These are phyloP conservation scores for Lateolabrax maculatus DNA, from an alignment of 2,797 vertebrate species.

Conservation along the genomic window DNA sequence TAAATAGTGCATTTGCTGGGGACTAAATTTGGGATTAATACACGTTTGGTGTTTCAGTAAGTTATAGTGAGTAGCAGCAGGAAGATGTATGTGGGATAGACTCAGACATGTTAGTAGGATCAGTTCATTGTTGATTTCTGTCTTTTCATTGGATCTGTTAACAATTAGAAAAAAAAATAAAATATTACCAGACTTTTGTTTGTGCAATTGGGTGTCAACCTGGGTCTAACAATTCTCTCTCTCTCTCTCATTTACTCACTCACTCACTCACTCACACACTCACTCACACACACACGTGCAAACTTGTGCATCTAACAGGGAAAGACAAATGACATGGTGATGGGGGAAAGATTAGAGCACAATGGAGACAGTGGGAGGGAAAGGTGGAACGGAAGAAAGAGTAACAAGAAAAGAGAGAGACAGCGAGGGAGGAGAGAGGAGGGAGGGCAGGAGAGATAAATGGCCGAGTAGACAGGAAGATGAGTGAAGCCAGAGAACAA, in stretches of 20 bases:
- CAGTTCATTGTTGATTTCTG: not conserved
- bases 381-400: conserved; percentile 65
- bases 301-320: conserved; percentile 23
- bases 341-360: conserved; percentile 49
- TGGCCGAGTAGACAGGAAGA: conserved; percentile 73
- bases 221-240: not conserved
- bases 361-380: conserved; percentile 70
- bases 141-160: not conserved
- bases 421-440: conserved; percentile 14
- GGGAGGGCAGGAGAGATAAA: conserved; percentile 65
- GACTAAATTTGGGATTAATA: conserved; percentile 22
- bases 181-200: not conserved
- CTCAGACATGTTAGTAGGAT: not conserved
- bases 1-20: not conserved
- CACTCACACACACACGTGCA: not conserved
- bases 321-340: conserved; percentile 64
- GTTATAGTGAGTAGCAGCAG: not conserved
- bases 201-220: conserved; percentile 13
- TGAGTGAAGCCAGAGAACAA: conserved; percentile 79
- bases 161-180: not conserved
- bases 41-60: not conserved
- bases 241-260: not conserved
- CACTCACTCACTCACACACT: no score
- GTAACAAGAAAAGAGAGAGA: conserved; percentile 60
- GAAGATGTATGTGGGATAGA: not conserved